Conservation (phyloP, 2,888 invertebrate species). For the Pyrrhia umbra region DNA sequence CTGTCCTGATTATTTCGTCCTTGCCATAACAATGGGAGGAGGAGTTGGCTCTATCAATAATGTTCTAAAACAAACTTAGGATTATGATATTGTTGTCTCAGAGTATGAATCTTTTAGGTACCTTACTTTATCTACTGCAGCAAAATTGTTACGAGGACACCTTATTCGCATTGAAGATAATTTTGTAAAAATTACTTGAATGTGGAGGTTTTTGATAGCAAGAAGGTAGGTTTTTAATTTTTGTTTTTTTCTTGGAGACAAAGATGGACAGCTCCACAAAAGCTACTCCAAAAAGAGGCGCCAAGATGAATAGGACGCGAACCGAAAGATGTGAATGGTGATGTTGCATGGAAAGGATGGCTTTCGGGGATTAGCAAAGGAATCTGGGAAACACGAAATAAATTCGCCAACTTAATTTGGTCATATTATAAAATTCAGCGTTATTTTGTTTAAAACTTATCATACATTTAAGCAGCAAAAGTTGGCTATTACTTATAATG, state of each 20-base stretch:
- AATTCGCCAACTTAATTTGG: too few species aligned
- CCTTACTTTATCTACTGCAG: constrained; percentile 30
- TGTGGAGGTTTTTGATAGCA: constrained; percentile 19
- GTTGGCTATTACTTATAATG: not conserved
- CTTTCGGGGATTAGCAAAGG: too few species aligned
- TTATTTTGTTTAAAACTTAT: too few species aligned
- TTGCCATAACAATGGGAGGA: constrained; percentile 45
- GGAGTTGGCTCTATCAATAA: constrained; percentile 19
- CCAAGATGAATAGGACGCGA: not conserved
- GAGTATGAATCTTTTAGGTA: constrained; percentile 45
- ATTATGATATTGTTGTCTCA: constrained; percentile 43
- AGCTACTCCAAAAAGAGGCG: not conserved
- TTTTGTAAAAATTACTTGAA: constrained; percentile 18
- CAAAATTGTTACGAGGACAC: constrained; percentile 54
- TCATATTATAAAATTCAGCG: too few species aligned
- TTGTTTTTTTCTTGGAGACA: not conserved
- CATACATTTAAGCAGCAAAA: too few species aligned
- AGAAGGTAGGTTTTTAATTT: not conserved
- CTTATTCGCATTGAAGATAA: constrained; percentile 50
- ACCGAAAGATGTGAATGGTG: not conserved
- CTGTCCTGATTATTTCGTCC: constrained; percentile 42
- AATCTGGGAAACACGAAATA: too few species aligned
- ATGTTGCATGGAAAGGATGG: too few species aligned
- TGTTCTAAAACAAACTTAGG: constrained; percentile 39
- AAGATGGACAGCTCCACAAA: not conserved